phyloP scores from a whole-genome alignment of 1,140 invertebrate genomes.

The Oscheius sp. region DNA sequence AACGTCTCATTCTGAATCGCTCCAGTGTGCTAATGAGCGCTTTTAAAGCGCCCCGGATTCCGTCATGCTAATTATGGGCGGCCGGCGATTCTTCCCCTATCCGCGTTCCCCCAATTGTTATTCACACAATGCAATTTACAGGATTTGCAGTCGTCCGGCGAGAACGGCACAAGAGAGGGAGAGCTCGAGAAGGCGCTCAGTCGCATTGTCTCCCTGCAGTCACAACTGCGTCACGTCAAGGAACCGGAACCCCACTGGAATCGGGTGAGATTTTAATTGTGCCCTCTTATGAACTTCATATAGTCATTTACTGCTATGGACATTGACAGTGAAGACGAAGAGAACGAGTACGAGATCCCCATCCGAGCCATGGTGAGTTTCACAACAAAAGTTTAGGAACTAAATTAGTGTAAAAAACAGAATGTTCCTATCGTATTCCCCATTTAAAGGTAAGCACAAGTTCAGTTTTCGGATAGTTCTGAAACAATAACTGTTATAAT shows the following conservation, averaged over 20 bases:
- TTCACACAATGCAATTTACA: conserved; percentile 22
- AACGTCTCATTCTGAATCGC: no score
- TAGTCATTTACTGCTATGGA: conserved; percentile 1
- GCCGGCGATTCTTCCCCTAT: no score
- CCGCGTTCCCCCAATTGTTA: no score
- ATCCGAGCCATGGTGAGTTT: not conserved
- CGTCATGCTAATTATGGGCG: no score
- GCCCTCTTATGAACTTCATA: not conserved
- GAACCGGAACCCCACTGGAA: conserved; percentile 1
- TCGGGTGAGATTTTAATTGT: conserved; percentile 6
- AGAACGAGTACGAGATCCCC: conserved; percentile 31
- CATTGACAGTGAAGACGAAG: conserved; percentile 40
- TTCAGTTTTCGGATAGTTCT: no score
- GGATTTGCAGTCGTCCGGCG: conserved; percentile 21
- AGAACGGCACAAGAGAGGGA: conserved; percentile 36
- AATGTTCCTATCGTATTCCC: no score
- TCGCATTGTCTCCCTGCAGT: conserved; percentile 40
- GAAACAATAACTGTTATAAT: no score
- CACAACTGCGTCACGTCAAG: conserved; percentile 34
- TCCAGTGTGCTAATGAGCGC: no score
- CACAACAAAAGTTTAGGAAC: no score
- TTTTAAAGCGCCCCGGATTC: no score
- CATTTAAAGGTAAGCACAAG: no score
- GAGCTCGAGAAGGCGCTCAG: conserved; percentile 39
- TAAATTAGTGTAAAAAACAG: no score